phyloP scores from a whole-genome alignment of 1,140 invertebrate species.

The Drosophila sproati region DNA sequence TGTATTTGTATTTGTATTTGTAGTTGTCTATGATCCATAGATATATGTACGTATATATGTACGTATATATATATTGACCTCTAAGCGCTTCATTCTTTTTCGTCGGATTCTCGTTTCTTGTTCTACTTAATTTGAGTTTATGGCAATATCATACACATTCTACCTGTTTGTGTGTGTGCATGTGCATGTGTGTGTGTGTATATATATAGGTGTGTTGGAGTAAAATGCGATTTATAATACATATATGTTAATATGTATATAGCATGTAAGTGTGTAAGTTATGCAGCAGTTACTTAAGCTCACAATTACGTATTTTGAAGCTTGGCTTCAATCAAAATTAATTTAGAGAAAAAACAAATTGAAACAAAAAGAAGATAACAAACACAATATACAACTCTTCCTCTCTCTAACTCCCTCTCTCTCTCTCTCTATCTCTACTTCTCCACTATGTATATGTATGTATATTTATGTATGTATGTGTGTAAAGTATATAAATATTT shows the following conservation, averaged over 20 bases:
- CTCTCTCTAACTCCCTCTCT: neutral
- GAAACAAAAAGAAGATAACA: constrained; percentile 6
- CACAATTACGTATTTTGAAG: constrained; percentile 55
- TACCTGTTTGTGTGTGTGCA: constrained; percentile 1
- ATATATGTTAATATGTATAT: constrained; percentile 24
- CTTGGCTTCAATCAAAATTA: constrained; percentile 72
- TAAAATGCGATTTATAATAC: constrained; percentile 43
- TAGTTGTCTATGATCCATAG: constrained; percentile 35
- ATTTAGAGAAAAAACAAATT: constrained; percentile 49
- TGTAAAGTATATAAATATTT: constrained; percentile 19
- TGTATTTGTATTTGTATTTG: constrained; percentile 27
- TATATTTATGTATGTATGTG: constrained; percentile 3
- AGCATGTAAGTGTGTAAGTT: constrained; percentile 42
- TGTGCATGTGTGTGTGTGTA: constrained; percentile 22
- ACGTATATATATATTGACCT: constrained; percentile 14
- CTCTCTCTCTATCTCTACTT: neutral
- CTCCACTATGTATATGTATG: constrained; percentile 11
- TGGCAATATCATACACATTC: constrained; percentile 51
- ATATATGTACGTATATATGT: constrained; percentile 24
- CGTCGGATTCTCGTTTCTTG: constrained; percentile 38
- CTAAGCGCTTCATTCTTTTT: constrained; percentile 23
- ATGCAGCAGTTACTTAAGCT: constrained; percentile 70
- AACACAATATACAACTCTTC: constrained; percentile 30
- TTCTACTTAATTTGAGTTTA: constrained; percentile 69
- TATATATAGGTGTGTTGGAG: constrained; percentile 43